Evolutionary conservation across 2,797 vertebrate genomes (phyloP).

Genomic region (Leptodactylus fallax): DNA sequence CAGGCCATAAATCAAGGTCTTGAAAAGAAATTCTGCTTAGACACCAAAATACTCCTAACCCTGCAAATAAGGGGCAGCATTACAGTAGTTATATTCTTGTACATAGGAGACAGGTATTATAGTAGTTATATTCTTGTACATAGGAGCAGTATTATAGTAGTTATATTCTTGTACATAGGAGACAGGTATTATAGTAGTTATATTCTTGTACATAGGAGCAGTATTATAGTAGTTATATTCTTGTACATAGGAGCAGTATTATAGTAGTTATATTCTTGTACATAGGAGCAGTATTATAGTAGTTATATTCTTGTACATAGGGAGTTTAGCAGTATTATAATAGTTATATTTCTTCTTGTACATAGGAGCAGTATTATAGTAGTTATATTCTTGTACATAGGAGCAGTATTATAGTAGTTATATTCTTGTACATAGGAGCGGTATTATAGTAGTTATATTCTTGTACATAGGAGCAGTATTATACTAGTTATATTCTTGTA

Average conservation of each 20-base stretch:
- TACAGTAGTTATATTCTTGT: too few relatives aligned
- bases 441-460: constrained; percentile 14
- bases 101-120: too few relatives aligned
- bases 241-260: constrained; percentile 2
- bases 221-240: constrained; percentile 15
- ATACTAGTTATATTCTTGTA: constrained; percentile 8
- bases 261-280: constrained; percentile 11
- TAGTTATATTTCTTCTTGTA: too few relatives aligned
- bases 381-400: too few relatives aligned
- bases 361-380: too few relatives aligned
- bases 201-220: neutral
- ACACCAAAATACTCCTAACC: neutral
- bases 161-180: constrained; percentile 8
- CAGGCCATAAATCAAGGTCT: neutral
- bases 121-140: constrained; percentile 1
- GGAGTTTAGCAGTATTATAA: neutral
- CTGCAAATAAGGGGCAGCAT: neutral
- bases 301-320: constrained; percentile 9
- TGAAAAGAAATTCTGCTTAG: neutral
- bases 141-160: constrained; percentile 19
- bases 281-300: neutral
- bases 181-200: neutral
- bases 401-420: neutral
- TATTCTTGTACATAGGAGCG: neutral
- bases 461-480: constrained; percentile 6